Conservation (phyloP, 2,888 invertebrate genomes). For the Bibio marci region DNA sequence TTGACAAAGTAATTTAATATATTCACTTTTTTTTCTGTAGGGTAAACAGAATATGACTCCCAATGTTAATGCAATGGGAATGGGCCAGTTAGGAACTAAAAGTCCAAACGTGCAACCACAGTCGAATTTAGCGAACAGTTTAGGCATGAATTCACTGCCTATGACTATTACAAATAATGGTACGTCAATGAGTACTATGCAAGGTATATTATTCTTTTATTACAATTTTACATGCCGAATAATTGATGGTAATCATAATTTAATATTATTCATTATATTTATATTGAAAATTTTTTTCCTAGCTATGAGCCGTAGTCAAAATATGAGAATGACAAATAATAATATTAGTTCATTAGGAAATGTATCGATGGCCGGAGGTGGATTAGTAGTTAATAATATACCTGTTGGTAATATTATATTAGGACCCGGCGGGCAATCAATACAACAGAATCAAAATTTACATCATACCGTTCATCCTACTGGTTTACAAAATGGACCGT, state of each 20-base stretch:
- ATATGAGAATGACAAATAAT: slow-evolving; percentile 70
- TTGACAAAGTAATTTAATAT: too few relatives aligned
- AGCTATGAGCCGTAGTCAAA: slow-evolving; percentile 51
- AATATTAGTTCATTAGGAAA: slow-evolving; percentile 47
- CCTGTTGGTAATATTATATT: slow-evolving; percentile 23
- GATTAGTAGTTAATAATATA: slow-evolving; percentile 56
- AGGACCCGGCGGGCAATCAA: not conserved
- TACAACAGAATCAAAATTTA: slow-evolving; percentile 16
- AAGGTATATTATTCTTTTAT: slow-evolving; percentile 32
- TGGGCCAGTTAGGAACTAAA: slow-evolving; percentile 62
- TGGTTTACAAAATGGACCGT: slow-evolving; percentile 63
- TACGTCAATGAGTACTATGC: slow-evolving; percentile 57
- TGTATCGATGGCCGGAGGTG: slow-evolving; percentile 50
- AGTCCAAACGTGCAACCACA: slow-evolving; percentile 70
- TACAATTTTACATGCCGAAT: too few relatives aligned
- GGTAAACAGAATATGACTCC: slow-evolving; percentile 9
- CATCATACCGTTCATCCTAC: slow-evolving; percentile 25
- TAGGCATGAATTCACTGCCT: slow-evolving; percentile 43
- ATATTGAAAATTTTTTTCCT: slow-evolving; percentile 15
- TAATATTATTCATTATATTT: too few relatives aligned
- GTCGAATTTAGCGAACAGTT: slow-evolving; percentile 57
- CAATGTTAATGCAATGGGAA: slow-evolving; percentile 41
- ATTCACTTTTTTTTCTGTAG: too few relatives aligned
- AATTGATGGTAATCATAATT: too few relatives aligned
- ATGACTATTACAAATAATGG: slow-evolving; percentile 62